These are phyloP conservation scores for Ommatoiulus sabulosus DNA, from an alignment of 2,888 invertebrate species.

Conservation along the genomic window DNA sequence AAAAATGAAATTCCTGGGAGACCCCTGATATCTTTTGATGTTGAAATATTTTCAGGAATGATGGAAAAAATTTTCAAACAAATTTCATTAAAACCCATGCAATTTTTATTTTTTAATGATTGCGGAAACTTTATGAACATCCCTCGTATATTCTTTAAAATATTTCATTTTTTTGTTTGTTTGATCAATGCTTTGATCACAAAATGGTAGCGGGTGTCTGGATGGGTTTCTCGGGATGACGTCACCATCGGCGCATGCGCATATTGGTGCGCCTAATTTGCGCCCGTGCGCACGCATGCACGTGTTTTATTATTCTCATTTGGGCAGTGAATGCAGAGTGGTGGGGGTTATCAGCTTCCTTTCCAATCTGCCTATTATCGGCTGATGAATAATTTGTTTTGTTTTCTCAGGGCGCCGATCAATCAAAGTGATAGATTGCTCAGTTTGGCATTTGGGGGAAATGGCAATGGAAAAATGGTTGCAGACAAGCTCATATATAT, in stretches of 20 bases:
- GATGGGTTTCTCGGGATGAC: background rate
- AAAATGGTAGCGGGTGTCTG: background rate
- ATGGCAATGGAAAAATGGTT: conserved; percentile 45
- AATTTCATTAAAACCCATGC: too few relatives aligned
- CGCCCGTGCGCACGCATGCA: conserved; percentile 16
- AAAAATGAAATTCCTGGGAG: too few relatives aligned
- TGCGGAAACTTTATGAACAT: too few relatives aligned
- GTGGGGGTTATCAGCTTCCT: conserved; percentile 57
- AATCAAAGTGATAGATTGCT: conserved; percentile 60
- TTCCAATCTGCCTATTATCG: conserved; percentile 59
- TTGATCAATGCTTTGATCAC: too few relatives aligned
- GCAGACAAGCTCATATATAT: conserved; percentile 50
- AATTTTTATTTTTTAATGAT: too few relatives aligned
- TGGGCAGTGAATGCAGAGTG: conserved; percentile 54
- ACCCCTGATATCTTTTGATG: too few relatives aligned
- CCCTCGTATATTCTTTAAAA: too few relatives aligned
- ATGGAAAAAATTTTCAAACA: too few relatives aligned
- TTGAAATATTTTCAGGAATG: too few relatives aligned
- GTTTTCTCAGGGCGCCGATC: conserved; percentile 60
- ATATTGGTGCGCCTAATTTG: conserved; percentile 18
- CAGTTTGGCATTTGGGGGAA: conserved; percentile 51
- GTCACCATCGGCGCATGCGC: background rate
- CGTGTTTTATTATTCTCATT: conserved; percentile 53
- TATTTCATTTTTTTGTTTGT: too few relatives aligned
- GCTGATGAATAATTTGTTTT: conserved; percentile 61